Base-by-base conservation (phyloP, 2,888 invertebrate genomes). In the Polymixis flavicincta region DNA sequence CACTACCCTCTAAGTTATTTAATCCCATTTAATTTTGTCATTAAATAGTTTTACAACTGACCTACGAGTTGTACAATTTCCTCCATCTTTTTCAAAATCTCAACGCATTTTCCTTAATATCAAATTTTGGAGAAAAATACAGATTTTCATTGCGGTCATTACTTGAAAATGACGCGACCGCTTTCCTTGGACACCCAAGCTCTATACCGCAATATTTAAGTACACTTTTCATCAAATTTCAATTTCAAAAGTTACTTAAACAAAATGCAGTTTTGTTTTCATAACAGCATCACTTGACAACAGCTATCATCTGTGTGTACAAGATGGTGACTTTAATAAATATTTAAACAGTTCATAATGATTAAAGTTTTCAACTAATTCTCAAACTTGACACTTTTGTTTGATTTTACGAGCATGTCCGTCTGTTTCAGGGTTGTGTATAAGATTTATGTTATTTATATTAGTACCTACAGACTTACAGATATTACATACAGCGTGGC, bases 281-380 rank as follows among this genome's bases (percentile, higher is more conserved):
- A 11, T 28, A 50, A 2, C 13, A 14, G 0, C 9, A 61, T 2
- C 32, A 55, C 19, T 28, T 60, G 19, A 3, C 19, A n/a, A 28
- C 73, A 61, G 8, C 42, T 48, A 22, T 28, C n/a, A 67, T 48
- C 25, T 25, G 50, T 22, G 9, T 66, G 28, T 14, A 60, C 57
- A 59, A 71, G 52, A 19, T 22, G 2, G n/a, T n/a, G 1, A 63
- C 67, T 74, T 55, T 55, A 32, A 82, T 85, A 76, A 80, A 85
- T 86, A 83, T 83, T 80, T 67, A 60, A 80, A 17, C 55, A 85
- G 72, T 63, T 71, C 60, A 78, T 78, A 74, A 81, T 82, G 68
- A 78, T 78, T 70, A 79, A 87, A 81, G 67, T 87, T 87, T 66
- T 54, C 32, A 78, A 83, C 72, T 80, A 65, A 73, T 76, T 64